Base-by-base conservation (phyloP, 2,888 invertebrate genomes). In the Phengaris alcon region DNA sequence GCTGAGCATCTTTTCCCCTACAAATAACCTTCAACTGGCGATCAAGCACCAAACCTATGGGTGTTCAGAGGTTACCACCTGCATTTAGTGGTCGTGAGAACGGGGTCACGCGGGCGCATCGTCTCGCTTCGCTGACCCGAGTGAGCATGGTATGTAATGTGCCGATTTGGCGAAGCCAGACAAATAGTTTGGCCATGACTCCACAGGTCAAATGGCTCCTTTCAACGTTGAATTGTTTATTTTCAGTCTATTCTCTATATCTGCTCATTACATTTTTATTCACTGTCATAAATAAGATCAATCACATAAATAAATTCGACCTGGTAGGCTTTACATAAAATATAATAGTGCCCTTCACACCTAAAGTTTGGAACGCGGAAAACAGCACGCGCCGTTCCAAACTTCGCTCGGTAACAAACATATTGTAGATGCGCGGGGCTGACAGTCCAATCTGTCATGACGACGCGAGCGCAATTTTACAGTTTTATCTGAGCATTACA, bases 91-190 rank as follows among this genome's bases (percentile, higher is more conserved):
- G 79, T 79, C 91, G 93, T 93, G 93, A 86, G 92, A 93, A 93
- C 87, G 88, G 82, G 92, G 93, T 90, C 90, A 92, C 82, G 88
- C 90, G 88, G 90, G 84, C 90, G 89, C 84, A 82, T 81, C 85
- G 90, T 87, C 87, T 81, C 91, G 92, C 91, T 84, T 87, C 87
- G 89, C 78, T 86, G 88, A 78, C 81, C 82, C 55, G 75, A n/a
- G 51, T 68, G 68, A 68, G 73, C 78, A 78, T 79, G 79, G 78
- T 78, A 76, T 77, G 35, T 35, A 35, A 35, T 35, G 80, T 77
- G 79, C 77, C 78, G 77, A 78, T 80, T 78, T 79, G 77, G 75
- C 76, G 79, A 78, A 79, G 77, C 78, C 79, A 64, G 54, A 79
- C 77, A 76, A 79, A 76, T 76, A 68, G 48, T 64, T 76, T 75